Conservation (phyloP, 2,113 vertebrate species). For the Campylomormyrus tamandua region DNA sequence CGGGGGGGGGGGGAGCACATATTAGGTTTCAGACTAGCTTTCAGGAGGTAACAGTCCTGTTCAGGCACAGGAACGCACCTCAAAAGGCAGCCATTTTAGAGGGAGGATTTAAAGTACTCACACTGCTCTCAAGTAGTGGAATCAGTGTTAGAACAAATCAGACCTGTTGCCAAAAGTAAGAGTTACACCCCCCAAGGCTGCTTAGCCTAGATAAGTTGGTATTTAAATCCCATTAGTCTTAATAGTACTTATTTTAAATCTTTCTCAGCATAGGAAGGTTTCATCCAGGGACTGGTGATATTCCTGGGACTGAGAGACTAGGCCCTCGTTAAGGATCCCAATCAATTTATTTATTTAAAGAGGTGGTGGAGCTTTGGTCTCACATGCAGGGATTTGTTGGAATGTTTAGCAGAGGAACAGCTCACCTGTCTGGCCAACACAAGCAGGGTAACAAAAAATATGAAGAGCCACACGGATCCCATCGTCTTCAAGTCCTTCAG, state of each 20-base stretch:
- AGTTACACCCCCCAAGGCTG: background rate
- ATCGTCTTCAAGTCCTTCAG: slow-evolving; percentile 95
- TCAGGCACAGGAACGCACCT: background rate
- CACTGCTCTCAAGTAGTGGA: background rate
- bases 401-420: background rate
- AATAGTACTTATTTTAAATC: background rate
- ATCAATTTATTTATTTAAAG: slow-evolving; percentile 3
- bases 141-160: background rate
- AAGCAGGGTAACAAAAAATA: slow-evolving; percentile 90
- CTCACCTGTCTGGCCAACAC: slow-evolving; percentile 94
- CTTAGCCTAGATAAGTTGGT: background rate
- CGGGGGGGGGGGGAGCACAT: background rate
- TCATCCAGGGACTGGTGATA: background rate
- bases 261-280: background rate
- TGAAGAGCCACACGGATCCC: slow-evolving; percentile 90
- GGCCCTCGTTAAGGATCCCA: slow-evolving; percentile 24
- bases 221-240: background rate
- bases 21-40: background rate
- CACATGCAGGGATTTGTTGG: background rate
- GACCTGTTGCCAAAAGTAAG: background rate
- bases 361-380: background rate
- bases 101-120: background rate
- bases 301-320: background rate
- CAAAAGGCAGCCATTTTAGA: background rate
- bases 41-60: background rate